phyloP scores from a whole-genome alignment of 2,113 vertebrate species.

The Marmota flaviventris region DNA sequence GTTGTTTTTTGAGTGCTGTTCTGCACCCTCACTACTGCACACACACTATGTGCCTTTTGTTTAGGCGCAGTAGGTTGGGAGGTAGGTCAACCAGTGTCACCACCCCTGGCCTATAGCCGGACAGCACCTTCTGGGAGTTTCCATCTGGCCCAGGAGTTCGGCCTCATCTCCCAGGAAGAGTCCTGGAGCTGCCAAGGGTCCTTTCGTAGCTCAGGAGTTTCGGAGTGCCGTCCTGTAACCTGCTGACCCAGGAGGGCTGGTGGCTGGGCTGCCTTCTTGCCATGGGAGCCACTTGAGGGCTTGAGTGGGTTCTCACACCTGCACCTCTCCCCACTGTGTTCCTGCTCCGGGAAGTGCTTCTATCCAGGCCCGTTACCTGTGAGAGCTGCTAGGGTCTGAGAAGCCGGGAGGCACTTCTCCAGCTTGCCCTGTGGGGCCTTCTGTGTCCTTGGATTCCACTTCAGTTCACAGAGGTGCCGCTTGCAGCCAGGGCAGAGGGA shows the following conservation, averaged over 20 bases:
- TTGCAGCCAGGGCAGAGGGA: not conserved
- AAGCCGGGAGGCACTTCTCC: not conserved
- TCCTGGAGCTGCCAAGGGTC: not conserved
- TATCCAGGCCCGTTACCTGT: not conserved
- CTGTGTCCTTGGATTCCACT: not conserved
- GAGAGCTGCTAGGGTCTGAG: not conserved
- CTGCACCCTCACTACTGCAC: not conserved
- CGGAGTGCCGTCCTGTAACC: not conserved
- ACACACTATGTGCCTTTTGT: not conserved
- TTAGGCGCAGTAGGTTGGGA: not conserved
- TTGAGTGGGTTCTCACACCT: not conserved
- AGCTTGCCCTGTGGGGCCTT: not conserved
- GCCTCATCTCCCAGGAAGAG: not conserved
- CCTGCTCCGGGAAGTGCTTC: not conserved
- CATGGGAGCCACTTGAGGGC: not conserved
- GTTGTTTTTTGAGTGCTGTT: not conserved
- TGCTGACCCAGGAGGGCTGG: not conserved
- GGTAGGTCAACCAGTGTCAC: fast-evolving
- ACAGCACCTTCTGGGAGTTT: not conserved
- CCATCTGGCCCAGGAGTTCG: not conserved
- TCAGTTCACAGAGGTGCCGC: not conserved
- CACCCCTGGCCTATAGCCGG: fast-evolving
- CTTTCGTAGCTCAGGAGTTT: not conserved
- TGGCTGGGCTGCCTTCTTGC: not conserved
- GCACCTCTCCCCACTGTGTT: not conserved